Percentiles rank a stretch among this genome's conserved stretches.
phyloP scores from a whole-genome alignment of 1,140 invertebrate genomes.

The Saccostrea echinata region DNA sequence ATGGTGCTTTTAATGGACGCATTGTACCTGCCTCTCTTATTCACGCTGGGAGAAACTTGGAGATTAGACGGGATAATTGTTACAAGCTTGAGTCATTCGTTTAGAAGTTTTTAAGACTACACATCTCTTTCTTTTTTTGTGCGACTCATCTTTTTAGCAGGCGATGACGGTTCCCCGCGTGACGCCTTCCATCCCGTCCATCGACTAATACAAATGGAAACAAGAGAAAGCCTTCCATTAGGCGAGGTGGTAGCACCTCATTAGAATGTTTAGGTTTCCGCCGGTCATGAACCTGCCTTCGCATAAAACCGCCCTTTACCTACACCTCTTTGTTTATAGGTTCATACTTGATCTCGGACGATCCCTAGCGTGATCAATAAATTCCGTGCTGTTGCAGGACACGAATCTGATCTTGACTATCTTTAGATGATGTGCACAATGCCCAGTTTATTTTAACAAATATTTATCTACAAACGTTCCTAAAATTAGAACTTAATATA shows the following conservation, averaged over 20 bases:
- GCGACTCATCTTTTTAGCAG: constrained; percentile 11
- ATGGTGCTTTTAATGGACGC: neutral
- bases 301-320: neutral
- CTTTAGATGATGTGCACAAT: neutral
- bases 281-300: neutral
- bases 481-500: neutral
- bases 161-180: neutral
- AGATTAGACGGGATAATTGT: neutral
- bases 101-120: neutral
- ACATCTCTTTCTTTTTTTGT: neutral
- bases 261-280: constrained; percentile 5
- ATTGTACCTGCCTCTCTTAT: neutral
- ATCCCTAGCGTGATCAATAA: neutral
- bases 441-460: constrained; percentile 2
- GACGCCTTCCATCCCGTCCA: neutral
- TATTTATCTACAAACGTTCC: neutral
- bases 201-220: neutral
- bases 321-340: neutral
- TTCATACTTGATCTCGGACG: neutral
- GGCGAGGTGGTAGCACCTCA: neutral
- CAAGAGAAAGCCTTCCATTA: constrained; percentile 16
- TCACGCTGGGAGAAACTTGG: neutral
- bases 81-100: constrained; percentile 11
- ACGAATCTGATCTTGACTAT: neutral
- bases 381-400: neutral